A percentile compares a stretch with the other conserved stretches of the same genome.
Evolutionary conservation across 2,113 vertebrate genomes (phyloP).

Genomic region (Lathamus discolor): DNA sequence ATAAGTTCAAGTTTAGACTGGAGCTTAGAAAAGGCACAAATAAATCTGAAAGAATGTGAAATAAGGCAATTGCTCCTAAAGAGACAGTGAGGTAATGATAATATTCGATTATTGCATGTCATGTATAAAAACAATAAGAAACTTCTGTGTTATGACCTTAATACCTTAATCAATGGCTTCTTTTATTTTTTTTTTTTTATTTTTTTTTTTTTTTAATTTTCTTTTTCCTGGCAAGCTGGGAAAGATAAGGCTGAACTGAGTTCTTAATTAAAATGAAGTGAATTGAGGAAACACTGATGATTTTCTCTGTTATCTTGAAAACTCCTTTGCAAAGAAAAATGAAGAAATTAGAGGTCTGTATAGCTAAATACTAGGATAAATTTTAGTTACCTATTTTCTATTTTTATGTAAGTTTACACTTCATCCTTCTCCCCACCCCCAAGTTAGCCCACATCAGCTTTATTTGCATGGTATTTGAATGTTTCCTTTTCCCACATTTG

Average conservation of each 20-base stretch:
- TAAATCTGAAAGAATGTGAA: background rate
- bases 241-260: background rate
- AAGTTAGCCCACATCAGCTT: background rate
- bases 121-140: background rate
- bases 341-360: background rate
- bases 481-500: background rate
- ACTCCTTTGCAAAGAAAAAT: background rate
- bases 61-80: background rate
- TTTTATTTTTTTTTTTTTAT: background rate
- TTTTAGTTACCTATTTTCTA: background rate
- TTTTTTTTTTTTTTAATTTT: too few relatives aligned
- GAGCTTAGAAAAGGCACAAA: background rate
- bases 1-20: background rate
- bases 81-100: background rate
- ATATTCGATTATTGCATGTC: background rate
- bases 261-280: slow-evolving; percentile 1
- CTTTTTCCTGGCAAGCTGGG: background rate
- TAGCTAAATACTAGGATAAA: background rate
- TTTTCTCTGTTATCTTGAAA: background rate
- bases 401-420: background rate
- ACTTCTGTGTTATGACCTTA: background rate
- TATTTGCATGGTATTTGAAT: background rate
- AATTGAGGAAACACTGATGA: background rate
- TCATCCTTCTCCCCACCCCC: background rate
- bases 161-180: background rate